phyloP scores from a whole-genome alignment of 2,113 vertebrate genomes.

The Motacilla tschutschensis region DNA sequence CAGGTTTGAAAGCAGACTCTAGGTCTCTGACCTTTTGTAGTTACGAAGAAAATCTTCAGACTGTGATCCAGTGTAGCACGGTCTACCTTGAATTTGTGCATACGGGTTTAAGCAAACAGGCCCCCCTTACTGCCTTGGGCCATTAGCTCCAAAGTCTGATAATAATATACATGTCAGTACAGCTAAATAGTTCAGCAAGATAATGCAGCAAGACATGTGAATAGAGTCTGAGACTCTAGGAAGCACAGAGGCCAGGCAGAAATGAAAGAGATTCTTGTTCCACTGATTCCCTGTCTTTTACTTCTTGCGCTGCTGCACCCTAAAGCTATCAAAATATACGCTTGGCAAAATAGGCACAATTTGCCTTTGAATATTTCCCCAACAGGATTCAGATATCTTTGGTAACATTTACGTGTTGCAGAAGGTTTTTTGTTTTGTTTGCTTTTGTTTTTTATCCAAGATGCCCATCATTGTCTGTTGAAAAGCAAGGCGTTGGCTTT shows the following conservation, averaged over 20 bases:
- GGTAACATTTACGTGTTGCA: conserved; percentile 8
- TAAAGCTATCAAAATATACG: not conserved
- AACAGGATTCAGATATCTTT: not conserved
- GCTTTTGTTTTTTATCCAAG: not conserved
- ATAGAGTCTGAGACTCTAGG: not conserved
- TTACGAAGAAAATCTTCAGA: not conserved
- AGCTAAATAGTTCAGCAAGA: conserved; percentile 29
- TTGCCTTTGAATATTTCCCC: conserved; percentile 3
- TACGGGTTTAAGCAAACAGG: conserved; percentile 11
- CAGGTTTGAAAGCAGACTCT: not conserved
- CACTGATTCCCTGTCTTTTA: not conserved
- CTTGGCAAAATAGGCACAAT: not conserved
- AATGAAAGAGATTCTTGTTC: not conserved
- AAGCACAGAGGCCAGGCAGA: not conserved
- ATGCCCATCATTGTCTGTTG: conserved; percentile 51
- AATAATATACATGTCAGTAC: conserved; percentile 33
- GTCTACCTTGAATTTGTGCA: conserved; percentile 32
- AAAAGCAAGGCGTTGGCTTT: conserved; percentile 55
- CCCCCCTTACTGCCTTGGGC: conserved; percentile 7
- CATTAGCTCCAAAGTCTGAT: conserved; percentile 27
- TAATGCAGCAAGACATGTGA: conserved; percentile 15
- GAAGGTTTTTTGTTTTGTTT: not conserved
- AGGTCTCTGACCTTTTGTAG: not conserved
- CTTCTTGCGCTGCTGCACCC: not conserved
- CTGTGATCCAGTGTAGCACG: not conserved